Evolutionary conservation across 2,797 vertebrate species (phyloP).

Genomic region (Mallotus villosus): DNA sequence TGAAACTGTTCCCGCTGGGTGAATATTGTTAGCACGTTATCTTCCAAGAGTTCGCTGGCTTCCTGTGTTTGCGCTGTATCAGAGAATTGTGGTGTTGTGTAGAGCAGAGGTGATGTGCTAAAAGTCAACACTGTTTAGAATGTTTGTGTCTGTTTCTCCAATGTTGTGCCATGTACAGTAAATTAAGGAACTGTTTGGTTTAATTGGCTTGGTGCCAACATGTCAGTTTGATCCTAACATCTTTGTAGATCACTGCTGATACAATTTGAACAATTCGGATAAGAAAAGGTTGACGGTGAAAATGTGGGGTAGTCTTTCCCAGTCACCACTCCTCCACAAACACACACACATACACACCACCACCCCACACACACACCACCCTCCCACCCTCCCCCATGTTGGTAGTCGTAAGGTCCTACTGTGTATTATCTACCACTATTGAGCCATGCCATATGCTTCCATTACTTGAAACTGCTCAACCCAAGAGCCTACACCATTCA

Average conservation of each 20-base stretch:
- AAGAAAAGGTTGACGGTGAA: too few species aligned
- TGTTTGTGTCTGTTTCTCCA: constrained; percentile 46
- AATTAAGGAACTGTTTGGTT: constrained; percentile 6
- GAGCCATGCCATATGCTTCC: constrained; percentile 34
- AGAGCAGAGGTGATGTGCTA: constrained; percentile 36
- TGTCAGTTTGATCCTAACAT: too few species aligned
- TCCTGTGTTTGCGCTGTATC: constrained; percentile 44
- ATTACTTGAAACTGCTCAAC: background rate
- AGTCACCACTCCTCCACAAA: too few species aligned
- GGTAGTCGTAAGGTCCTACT: constrained; percentile 23
- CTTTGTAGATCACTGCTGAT: too few species aligned
- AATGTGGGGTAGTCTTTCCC: too few species aligned
- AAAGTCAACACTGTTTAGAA: constrained; percentile 49
- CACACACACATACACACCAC: too few species aligned
- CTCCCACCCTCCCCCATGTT: too few species aligned
- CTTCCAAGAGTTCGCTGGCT: constrained; percentile 43
- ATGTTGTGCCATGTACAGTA: constrained; percentile 62
- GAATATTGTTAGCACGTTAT: constrained; percentile 4
- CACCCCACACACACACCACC: too few species aligned
- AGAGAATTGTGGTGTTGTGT: constrained; percentile 35
- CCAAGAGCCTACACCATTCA: constrained; percentile 14
- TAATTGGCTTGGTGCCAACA: too few species aligned
- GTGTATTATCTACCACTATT: constrained; percentile 24
- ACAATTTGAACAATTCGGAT: too few species aligned
- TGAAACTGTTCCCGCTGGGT: background rate